phyloP scores from a whole-genome alignment of 2,113 vertebrate genomes.

The Sinosuthora webbiana region DNA sequence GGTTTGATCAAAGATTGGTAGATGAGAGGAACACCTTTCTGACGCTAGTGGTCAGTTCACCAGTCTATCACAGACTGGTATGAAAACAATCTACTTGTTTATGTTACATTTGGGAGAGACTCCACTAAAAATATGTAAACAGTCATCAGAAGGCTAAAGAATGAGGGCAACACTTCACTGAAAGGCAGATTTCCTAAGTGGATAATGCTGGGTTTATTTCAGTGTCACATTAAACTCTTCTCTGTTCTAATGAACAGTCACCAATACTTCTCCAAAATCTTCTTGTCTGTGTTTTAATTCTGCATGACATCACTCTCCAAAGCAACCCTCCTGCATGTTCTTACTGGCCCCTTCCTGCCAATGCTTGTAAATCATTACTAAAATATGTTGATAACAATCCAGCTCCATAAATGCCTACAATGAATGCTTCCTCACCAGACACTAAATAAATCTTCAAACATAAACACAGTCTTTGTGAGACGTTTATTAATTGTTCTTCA shows the following conservation, averaged over 20 bases:
- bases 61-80: too few species aligned
- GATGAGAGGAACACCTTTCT: too few species aligned
- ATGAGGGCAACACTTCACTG: too few species aligned
- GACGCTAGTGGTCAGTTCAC: too few species aligned
- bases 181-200: background rate
- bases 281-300: background rate
- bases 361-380: background rate
- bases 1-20: too few species aligned
- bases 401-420: background rate
- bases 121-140: too few species aligned
- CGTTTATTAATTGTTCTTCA: background rate
- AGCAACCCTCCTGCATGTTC: background rate
- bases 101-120: too few species aligned
- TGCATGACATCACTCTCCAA: background rate
- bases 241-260: background rate
- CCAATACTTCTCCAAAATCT: background rate
- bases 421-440: background rate
- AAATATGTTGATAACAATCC: background rate
- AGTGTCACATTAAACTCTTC: background rate
- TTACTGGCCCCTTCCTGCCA: background rate
- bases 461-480: background rate
- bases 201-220: background rate
- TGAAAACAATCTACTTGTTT: too few species aligned
- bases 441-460: background rate
- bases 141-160: too few species aligned